Evolutionary conservation across 2,888 invertebrate species (phyloP).

Genomic region (Drosophila peninsularis): DNA sequence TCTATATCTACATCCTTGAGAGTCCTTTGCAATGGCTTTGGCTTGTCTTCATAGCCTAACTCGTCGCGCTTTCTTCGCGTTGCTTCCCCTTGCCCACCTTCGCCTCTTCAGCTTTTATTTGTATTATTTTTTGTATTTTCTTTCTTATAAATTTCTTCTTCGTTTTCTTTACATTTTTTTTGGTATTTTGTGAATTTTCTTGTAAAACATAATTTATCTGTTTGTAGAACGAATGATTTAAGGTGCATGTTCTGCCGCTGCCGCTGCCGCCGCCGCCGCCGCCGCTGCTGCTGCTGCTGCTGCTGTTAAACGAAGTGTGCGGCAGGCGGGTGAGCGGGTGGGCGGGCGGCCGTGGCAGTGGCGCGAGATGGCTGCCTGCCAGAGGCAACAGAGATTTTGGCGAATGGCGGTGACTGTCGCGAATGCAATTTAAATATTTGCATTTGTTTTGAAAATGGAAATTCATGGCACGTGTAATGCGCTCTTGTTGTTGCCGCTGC

Average conservation of each 20-base stretch:
- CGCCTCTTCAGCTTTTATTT: slow-evolving; percentile 20
- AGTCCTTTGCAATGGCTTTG: slow-evolving; percentile 9
- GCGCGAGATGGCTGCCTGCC: slow-evolving; percentile 3
- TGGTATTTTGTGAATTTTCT: slow-evolving; percentile 56
- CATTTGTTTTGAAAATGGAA: slow-evolving; percentile 72
- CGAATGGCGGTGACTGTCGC: slow-evolving; percentile 67
- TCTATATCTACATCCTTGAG: too few species aligned
- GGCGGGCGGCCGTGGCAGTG: not conserved
- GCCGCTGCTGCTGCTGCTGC: slow-evolving; percentile 8
- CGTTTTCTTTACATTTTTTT: slow-evolving; percentile 10
- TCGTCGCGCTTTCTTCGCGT: not conserved
- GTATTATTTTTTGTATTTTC: slow-evolving; percentile 32
- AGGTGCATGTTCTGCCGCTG: slow-evolving; percentile 55
- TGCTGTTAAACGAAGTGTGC: slow-evolving; percentile 15
- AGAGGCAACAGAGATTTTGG: slow-evolving; percentile 40
- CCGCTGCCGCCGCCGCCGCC: not conserved
- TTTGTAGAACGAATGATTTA: slow-evolving; percentile 79
- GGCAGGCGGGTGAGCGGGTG: not conserved
- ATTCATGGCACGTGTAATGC: slow-evolving; percentile 64
- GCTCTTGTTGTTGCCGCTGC: slow-evolving; percentile 21
- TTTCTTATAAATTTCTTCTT: slow-evolving; percentile 8
- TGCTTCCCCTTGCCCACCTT: slow-evolving; percentile 8
- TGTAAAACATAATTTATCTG: slow-evolving; percentile 81
- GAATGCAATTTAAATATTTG: slow-evolving; percentile 82
- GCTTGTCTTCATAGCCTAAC: slow-evolving; percentile 21